Evolutionary conservation across 2,797 vertebrate genomes (phyloP).

Genomic region (Cirrhinus molitorella): DNA sequence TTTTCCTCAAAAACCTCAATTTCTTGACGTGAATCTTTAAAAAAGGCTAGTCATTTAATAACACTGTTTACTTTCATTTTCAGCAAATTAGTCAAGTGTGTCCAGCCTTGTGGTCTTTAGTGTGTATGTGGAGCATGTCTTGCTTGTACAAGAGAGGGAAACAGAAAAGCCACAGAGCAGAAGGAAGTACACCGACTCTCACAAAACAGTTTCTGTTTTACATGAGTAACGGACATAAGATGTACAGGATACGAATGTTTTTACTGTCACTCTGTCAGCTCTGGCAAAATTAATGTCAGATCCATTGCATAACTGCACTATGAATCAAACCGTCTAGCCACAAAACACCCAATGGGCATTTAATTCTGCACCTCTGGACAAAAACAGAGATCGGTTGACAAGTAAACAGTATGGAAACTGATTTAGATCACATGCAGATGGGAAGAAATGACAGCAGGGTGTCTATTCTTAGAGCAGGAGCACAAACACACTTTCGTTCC

Average conservation of each 20-base stretch:
- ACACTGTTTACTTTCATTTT: background rate
- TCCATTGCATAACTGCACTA: background rate
- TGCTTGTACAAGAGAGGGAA: constrained; percentile 35
- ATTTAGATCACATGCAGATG: constrained; percentile 41
- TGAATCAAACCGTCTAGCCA: background rate
- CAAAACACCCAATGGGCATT: constrained; percentile 12
- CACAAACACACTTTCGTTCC: constrained; percentile 26
- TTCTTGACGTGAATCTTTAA: background rate
- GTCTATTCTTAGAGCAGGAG: constrained; percentile 34
- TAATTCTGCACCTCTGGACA: constrained; percentile 5
- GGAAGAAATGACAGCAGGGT: constrained; percentile 23
- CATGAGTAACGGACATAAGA: background rate
- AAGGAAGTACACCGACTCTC: constrained; percentile 53
- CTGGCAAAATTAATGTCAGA: constrained; percentile 9
- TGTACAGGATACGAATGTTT: background rate
- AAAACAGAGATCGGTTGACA: constrained; percentile 42
- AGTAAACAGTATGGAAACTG: constrained; percentile 21
- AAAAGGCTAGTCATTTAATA: background rate
- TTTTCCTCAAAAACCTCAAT: too few relatives aligned
- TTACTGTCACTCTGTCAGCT: background rate
- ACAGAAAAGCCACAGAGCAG: constrained; percentile 21
- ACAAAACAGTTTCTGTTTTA: constrained; percentile 15
- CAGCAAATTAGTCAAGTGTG: background rate
- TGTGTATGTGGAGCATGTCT: background rate
- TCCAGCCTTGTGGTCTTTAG: background rate